These are phyloP conservation scores for Scaptodrosophila latifasciaeformis DNA, from an alignment of 2,888 invertebrate species.

Conservation along the genomic window DNA sequence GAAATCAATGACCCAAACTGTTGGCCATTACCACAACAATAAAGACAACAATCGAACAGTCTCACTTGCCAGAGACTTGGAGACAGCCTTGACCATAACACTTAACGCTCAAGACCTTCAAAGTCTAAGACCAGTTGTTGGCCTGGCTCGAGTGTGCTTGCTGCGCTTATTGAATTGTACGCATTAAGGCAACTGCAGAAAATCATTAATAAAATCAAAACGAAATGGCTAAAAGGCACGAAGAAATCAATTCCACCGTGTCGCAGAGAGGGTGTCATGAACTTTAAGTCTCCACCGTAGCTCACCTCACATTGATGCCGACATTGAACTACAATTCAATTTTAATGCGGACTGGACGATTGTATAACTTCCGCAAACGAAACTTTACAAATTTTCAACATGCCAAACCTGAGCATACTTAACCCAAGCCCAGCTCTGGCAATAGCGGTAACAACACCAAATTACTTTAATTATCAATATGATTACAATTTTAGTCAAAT, in stretches of 20 bases:
- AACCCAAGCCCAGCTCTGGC: neutral
- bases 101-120: slow-evolving; percentile 54
- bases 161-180: slow-evolving; percentile 55
- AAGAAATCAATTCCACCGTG: slow-evolving; percentile 1
- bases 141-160: slow-evolving; percentile 25
- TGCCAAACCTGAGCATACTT: too few species aligned
- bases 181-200: slow-evolving; percentile 48
- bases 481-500: slow-evolving; percentile 7
- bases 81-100: slow-evolving; percentile 64
- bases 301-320: slow-evolving; percentile 15
- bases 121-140: slow-evolving; percentile 49
- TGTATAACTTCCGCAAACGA: slow-evolving; percentile 4
- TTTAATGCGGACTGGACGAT: neutral
- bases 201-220: slow-evolving; percentile 36
- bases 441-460: neutral
- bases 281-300: slow-evolving; percentile 14
- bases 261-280: slow-evolving; percentile 33
- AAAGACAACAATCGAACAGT: slow-evolving; percentile 8
- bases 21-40: neutral
- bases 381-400: neutral
- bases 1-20: slow-evolving; percentile 46
- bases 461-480: slow-evolving; percentile 21
- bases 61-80: slow-evolving; percentile 29
- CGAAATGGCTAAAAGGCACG: slow-evolving; percentile 11
- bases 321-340: slow-evolving; percentile 50